Evolutionary conservation across 2,113 vertebrate species (phyloP).

Genomic region (Aix galericulata): DNA sequence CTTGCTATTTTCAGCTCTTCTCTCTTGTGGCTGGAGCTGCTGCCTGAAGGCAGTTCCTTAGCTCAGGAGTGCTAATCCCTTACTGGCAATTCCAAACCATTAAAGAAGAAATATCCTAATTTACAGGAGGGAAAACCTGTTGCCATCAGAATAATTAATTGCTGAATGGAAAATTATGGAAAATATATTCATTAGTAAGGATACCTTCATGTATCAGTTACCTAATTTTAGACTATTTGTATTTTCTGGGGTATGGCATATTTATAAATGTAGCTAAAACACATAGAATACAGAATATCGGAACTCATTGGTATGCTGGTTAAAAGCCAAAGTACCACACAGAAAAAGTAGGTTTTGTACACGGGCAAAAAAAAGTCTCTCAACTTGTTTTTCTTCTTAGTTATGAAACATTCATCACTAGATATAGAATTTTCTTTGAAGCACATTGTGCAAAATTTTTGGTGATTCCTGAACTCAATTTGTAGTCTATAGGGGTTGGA

Average conservation of each 20-base stretch:
- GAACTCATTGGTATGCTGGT: not conserved
- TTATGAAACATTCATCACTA: not conserved
- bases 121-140: not conserved
- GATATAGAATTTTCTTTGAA: not conserved
- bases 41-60: constrained; percentile 20
- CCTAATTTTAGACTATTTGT: constrained; percentile 14
- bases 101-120: constrained; percentile 55
- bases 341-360: not conserved
- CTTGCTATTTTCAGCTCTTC: constrained; percentile 7
- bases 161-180: constrained; percentile 32
- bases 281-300: not conserved
- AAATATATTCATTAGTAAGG: constrained; percentile 23
- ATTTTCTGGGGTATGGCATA: constrained; percentile 7
- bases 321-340: not conserved
- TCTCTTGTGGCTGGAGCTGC: not conserved
- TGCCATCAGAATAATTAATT: constrained; percentile 42
- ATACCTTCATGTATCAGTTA: constrained; percentile 29
- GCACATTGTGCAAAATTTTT: not conserved
- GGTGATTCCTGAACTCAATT: not conserved
- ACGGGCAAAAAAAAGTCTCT: not conserved
- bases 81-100: constrained; percentile 32
- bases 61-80: constrained; percentile 21
- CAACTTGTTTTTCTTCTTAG: constrained; percentile 1
- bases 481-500: not conserved
- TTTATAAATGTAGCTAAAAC: constrained; percentile 45